Evolutionary conservation across 2,113 vertebrate genomes (phyloP).

Genomic region (Trichomycterus rosablanca): DNA sequence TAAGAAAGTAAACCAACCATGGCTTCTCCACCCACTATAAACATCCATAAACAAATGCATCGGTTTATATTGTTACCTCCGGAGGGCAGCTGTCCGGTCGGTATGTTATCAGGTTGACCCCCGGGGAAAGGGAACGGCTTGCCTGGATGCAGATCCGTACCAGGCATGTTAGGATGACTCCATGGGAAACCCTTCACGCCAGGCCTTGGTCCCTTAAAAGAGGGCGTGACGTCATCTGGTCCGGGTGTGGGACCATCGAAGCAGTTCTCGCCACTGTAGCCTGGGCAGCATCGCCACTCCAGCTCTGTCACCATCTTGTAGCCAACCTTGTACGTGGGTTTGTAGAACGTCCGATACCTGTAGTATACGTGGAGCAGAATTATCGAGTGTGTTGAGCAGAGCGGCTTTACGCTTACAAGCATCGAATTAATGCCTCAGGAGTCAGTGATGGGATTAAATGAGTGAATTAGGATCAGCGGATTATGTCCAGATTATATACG

Average conservation of each 20-base stretch:
- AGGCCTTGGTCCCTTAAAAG: constrained; percentile 68
- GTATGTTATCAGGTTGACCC: constrained; percentile 62
- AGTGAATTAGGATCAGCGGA: too few relatives aligned
- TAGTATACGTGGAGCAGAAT: background rate
- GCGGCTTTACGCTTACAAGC: too few relatives aligned
- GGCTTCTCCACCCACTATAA: too few relatives aligned
- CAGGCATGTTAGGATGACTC: constrained; percentile 53
- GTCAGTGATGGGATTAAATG: too few relatives aligned
- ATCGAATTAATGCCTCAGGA: too few relatives aligned
- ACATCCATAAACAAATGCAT: background rate
- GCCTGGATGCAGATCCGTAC: constrained; percentile 62
- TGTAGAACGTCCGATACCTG: constrained; percentile 90
- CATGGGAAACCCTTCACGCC: constrained; percentile 65
- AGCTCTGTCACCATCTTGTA: constrained; percentile 89
- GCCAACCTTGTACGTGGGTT: constrained; percentile 89
- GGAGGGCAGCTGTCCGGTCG: constrained; percentile 59
- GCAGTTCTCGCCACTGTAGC: constrained; percentile 83
- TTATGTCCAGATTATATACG: too few relatives aligned
- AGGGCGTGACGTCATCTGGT: constrained; percentile 64
- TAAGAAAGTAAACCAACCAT: too few relatives aligned
- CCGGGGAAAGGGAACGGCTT: constrained; percentile 65
- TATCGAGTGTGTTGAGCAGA: too few relatives aligned
- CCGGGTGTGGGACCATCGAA: constrained; percentile 72
- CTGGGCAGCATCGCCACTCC: constrained; percentile 92
- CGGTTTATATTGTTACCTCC: constrained; percentile 64